Percentiles rank a stretch among this genome's conserved stretches.
phyloP scores from a whole-genome alignment of 35 echinoderm and acorn worm genomes.

The Ophiothrix spiculata region DNA sequence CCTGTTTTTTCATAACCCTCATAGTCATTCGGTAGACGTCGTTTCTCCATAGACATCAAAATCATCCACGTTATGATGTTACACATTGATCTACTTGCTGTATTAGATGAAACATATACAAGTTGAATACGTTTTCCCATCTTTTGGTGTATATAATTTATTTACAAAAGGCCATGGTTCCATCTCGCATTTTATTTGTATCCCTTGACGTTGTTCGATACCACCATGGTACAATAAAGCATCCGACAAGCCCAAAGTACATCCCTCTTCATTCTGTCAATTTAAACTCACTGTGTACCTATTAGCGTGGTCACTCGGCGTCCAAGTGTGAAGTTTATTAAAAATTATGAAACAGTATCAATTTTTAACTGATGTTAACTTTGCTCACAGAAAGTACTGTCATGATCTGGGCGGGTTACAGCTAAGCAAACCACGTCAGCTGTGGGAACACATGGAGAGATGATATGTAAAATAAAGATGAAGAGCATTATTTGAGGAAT shows the following conservation, averaged over 20 bases:
- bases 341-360: conserved; percentile 16
- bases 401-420: neutral
- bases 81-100: no score
- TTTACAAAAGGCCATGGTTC: no score
- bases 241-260: neutral
- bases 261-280: neutral
- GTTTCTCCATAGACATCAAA: no score
- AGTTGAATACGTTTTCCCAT: no score
- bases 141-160: no score
- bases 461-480: neutral
- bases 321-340: conserved; percentile 6
- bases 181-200: no score
- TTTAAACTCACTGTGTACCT: neutral
- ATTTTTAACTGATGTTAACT: neutral
- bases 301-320: neutral
- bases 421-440: neutral
- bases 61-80: no score
- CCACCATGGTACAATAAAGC: neutral
- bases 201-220: no score
- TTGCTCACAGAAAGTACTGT: neutral
- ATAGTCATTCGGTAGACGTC: no score
- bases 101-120: no score
- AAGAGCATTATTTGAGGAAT: neutral
- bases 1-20: no score
- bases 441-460: neutral